Base-by-base conservation (phyloP, 2,888 invertebrate genomes). In the Pollenia amentaria region DNA sequence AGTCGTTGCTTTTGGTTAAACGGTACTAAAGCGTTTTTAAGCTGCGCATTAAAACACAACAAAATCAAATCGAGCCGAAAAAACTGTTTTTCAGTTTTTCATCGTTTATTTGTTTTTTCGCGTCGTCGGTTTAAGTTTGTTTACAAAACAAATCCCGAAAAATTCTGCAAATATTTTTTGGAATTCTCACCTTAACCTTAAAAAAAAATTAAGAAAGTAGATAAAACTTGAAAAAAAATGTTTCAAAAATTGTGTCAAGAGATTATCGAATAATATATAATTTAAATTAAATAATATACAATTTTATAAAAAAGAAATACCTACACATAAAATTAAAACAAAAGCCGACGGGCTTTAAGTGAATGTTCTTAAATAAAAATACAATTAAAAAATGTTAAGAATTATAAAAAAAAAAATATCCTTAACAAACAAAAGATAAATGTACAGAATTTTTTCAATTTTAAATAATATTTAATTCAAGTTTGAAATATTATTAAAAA, bases 21-120 rank as follows among this genome's bases (percentile, higher is more conserved):
- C 84, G 87, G 84, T 73, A 73, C 55, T 81, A 84, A 84, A 77
- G 84, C 67, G 80, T 73, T 84, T 72, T 81, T 80, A 73, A 87
- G 87, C 87, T 84, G 87, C 87, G 87, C 87, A 77, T 72, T 69
- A 44, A 69, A 77, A 16, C 3, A 42, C 16, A 70, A 77, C 53
- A 14, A 77, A 77, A 51, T 29, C 11, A 65, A 21, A 65, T 55
- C 55, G 72, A 73, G n/a, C 46, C 44, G 44, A 80, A 72, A 64
- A 29, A 29, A 6, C 29, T n/a, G 29, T 29, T 29, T 29, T 29
- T 29, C 42, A 53, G 44, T 65, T 42, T 51, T 48, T 51, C 18
- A 11, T 69, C 40, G 38, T 29, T 46, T 18, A 14, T 44, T 7
- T 21, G 57, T 21, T 42, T 10, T 16, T 16, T 29, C 67, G 55